Percentiles rank a stretch among this genome's conserved stretches.
Conservation (phyloP, 1,140 invertebrate species). For the Scaptomyza montana region DNA sequence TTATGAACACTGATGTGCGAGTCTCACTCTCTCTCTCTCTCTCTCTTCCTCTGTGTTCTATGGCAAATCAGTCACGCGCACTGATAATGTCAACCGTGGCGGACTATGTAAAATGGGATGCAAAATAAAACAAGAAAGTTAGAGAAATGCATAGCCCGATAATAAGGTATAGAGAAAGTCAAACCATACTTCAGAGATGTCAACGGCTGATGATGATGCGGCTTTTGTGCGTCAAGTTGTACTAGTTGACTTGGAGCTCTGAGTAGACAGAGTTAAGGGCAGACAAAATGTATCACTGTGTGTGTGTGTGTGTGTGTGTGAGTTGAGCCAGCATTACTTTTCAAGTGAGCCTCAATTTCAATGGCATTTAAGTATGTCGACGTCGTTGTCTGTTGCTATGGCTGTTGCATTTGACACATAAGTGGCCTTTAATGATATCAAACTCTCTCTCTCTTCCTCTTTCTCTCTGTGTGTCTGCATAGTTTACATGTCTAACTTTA, state of each 20-base stretch:
- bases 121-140: constrained; percentile 18
- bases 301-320: not conserved
- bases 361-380: constrained; percentile 70
- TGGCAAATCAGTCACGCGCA: constrained; percentile 52
- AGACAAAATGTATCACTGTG: not conserved
- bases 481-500: constrained; percentile 72
- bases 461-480: not conserved
- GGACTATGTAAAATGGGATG: constrained; percentile 7
- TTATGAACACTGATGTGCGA: constrained; percentile 46
- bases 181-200: constrained; percentile 23
- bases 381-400: constrained; percentile 42
- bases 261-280: not conserved
- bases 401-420: constrained; percentile 74
- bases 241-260: constrained; percentile 52
- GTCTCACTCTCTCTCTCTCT: not conserved
- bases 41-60: not conserved
- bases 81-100: constrained; percentile 57
- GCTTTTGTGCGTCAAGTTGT: constrained; percentile 57
- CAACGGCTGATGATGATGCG: constrained; percentile 50
- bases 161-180: constrained; percentile 3
- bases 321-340: constrained; percentile 68
- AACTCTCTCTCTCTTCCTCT: constrained; percentile 42
- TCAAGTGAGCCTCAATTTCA: constrained; percentile 73
- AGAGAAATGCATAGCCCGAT: constrained; percentile 18
- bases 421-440: constrained; percentile 77